A percentile compares a stretch with the other conserved stretches of the same genome.
Conservation (phyloP, 2,888 invertebrate species). For the Luperina nickerlii region DNA sequence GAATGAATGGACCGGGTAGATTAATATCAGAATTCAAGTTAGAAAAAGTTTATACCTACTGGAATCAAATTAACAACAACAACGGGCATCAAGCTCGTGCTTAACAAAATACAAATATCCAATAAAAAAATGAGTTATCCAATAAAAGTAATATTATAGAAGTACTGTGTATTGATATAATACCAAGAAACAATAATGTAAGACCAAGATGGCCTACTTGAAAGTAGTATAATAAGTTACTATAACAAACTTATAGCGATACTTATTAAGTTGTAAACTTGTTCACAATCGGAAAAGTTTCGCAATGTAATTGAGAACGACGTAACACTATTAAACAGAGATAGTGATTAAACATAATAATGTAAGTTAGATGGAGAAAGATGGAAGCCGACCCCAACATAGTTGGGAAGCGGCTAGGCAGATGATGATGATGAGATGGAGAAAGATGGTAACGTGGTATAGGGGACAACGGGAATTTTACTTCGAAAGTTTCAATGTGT, state of each 20-base stretch:
- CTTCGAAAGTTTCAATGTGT: neutral
- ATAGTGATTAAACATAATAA: constrained; percentile 38
- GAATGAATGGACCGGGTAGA: neutral
- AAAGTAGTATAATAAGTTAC: neutral
- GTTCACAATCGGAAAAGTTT: constrained; percentile 34
- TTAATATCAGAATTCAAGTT: neutral
- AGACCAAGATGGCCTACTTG: constrained; percentile 17
- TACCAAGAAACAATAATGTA: constrained; percentile 11
- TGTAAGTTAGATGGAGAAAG: constrained; percentile 9
- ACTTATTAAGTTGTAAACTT: constrained; percentile 20
- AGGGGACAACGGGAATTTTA: neutral
- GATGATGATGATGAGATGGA: neutral
- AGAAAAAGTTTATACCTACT: neutral
- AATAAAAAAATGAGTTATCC: neutral
- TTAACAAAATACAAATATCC: neutral
- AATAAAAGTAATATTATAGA: neutral
- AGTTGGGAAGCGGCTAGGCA: too few relatives aligned
- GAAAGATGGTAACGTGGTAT: neutral
- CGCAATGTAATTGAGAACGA: constrained; percentile 27
- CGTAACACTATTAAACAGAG: constrained; percentile 36
- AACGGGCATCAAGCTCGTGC: neutral
- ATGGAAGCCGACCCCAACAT: too few relatives aligned
- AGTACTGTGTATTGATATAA: neutral
- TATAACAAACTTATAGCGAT: constrained; percentile 19
- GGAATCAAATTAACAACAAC: neutral